Evolutionary conservation across 2,888 invertebrate species (phyloP).

Genomic region (Chironomus riparius): DNA sequence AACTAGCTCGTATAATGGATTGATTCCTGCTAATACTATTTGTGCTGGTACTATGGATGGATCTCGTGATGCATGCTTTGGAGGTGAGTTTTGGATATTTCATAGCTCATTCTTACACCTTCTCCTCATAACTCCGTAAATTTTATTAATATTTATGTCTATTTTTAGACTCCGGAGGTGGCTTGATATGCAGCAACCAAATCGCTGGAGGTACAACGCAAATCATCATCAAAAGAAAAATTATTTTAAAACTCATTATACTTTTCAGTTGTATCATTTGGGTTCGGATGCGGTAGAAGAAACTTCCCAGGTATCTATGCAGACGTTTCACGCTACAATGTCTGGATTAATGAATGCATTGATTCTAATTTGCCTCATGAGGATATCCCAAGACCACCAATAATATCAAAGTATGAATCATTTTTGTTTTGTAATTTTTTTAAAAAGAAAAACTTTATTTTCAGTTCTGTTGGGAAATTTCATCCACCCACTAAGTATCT

Average conservation of each 20-base stretch:
- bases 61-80: slow-evolving; percentile 18
- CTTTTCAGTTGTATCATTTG: slow-evolving; percentile 21
- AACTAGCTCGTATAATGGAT: slow-evolving; percentile 15
- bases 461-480: too few species aligned
- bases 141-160: not conserved
- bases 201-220: slow-evolving; percentile 26
- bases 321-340: slow-evolving; percentile 23
- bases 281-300: slow-evolving; percentile 27
- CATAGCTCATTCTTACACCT: too few species aligned
- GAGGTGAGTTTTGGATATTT: slow-evolving; percentile 15
- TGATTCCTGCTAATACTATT: not conserved
- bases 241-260: not conserved
- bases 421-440: too few species aligned
- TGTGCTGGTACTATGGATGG: slow-evolving; percentile 29
- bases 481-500: too few species aligned
- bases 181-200: slow-evolving; percentile 28
- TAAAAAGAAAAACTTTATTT: not conserved
- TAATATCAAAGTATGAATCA: not conserved
- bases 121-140: too few species aligned
- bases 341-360: slow-evolving; percentile 23
- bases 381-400: slow-evolving; percentile 12
- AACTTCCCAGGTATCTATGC: slow-evolving; percentile 28
- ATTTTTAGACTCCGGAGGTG: slow-evolving; percentile 28
- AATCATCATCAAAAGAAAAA: not conserved
- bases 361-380: slow-evolving; percentile 5